These are phyloP conservation scores for Blastomussa wellsi DNA, from an alignment of 92 coral and sea anemone genomes.

Conservation along the genomic window DNA sequence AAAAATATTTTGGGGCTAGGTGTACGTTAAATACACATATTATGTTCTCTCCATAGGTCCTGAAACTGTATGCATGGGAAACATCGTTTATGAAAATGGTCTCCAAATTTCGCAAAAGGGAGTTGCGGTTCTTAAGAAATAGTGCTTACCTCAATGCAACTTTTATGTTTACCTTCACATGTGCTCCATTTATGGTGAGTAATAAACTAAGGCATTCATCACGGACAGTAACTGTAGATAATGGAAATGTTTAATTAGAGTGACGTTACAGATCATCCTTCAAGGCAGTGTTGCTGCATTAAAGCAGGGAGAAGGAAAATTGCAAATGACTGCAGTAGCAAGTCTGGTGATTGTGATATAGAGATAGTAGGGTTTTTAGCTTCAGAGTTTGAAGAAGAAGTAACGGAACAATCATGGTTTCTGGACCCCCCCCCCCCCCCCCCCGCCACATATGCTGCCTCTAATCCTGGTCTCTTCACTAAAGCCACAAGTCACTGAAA, in stretches of 20 bases:
- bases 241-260: neutral
- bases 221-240: neutral
- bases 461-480: too few species aligned
- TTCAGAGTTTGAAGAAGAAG: too few species aligned
- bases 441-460: too few species aligned
- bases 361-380: too few species aligned
- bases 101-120: conserved; percentile 56
- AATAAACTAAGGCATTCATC: neutral
- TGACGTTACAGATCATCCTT: neutral
- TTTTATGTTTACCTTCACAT: conserved; percentile 62
- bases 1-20: too few species aligned
- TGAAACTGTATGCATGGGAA: conserved; percentile 94
- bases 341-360: too few species aligned
- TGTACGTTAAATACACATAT: too few species aligned
- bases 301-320: neutral
- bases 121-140: conserved; percentile 60
- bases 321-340: too few species aligned
- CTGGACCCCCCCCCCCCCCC: too few species aligned
- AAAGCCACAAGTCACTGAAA: too few species aligned
- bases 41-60: conserved; percentile 59
- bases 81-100: conserved; percentile 72
- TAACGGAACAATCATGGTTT: too few species aligned
- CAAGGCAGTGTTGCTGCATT: neutral
- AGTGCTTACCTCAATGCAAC: conserved; percentile 62
- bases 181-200: conserved; percentile 92